Evolutionary conservation across 2,888 invertebrate species (phyloP), one percentile per base, ranked within the genome.

Genomic region (Proisotoma minuta): DNA sequence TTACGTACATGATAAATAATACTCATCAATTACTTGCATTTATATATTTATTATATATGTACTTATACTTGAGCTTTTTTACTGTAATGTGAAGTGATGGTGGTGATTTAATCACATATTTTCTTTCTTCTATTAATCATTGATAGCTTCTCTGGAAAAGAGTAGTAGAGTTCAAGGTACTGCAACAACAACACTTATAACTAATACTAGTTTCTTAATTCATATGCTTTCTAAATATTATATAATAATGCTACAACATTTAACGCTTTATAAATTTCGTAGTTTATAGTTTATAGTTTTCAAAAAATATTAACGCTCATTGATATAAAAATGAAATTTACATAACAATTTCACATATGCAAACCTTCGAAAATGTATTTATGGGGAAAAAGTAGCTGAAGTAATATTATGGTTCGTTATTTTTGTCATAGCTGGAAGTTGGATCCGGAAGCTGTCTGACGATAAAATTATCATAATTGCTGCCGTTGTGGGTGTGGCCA

Each of bases 401-500:
- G n/a, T n/a, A n/a, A n/a, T n/a, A n/a, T n/a, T n/a, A n/a, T n/a
- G n/a, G n/a, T 34, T 34, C 34, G 8, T 10, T 34, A 34, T 59
- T 60, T 10, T 22, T 23, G 68, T 60, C 68, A 66, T 79, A 78
- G 68, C 81, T 89, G 91, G 89, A 75, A 87, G 91, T 87, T 91
- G 89, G 89, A 82, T 85, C 73, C 82, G 83, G 65, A 82, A 87
- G 69, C 69, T 79, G 49, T 88, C 88, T 73, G 87, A 87, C 73
- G 88, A 91, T 75, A 87, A 88, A 75, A 80, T 90, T 65, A 83
- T 91, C 74, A 85, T 92, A 66, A 82, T 89, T 66, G 82, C 86
- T 57, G 85, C 85, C 63, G 82, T 85, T 50, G 85, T 91, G 4
- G 82, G 85, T 57, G 84, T 84, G 43, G 82, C 87, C 69, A 81